Base-by-base conservation (phyloP, 1,140 invertebrate species). In the Monomorium pharaonis region DNA sequence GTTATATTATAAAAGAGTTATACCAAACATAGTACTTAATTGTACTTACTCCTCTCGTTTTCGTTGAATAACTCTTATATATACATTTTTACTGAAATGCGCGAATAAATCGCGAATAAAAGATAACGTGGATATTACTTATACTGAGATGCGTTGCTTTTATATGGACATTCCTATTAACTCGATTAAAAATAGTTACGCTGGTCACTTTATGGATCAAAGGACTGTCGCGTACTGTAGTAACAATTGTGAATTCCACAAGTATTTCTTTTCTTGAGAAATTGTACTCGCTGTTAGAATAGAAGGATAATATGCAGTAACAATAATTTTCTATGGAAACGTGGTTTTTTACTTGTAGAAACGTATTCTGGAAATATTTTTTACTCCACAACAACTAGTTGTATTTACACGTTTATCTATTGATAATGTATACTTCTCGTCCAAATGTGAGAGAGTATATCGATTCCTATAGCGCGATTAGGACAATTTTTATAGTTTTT, bases 401-500 rank as follows among this genome's bases (percentile, higher is more conserved):
- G 67, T 74, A 83, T 83, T 72, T 44, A 83, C 24, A 83, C 18
- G 16, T 83, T 80, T 69, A 69, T 62, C 75, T 65, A 42, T 62
- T 47, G 16, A 65, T 37, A 56, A 44, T 70, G 37, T 81, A 2
- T 37, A 70, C 49, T 58, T n/a, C n/a, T 60, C 54, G 27, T 33
- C 51, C 51, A 58, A 44, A 27, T 30, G 51, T 56, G 49, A 58
- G 51, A 83, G 51, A 37, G 18, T 74, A 60, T 74, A 74, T 24
- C 37, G 21, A 58, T 72, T 81, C 37, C 78, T 83, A 83, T 54
- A 33, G 70, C 7, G 37, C 44, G 18, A 58, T 83, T 83, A 83
- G 67, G 70, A 60, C 67, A 81, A 81, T 72, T 83, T 83, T 83
- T 83, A 74, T 83, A 83, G 78, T 83, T 74, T 83, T 83, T 74